These are phyloP conservation scores for Nephrotoma appendiculata DNA, from an alignment of 2,888 invertebrate species.

Conservation along the genomic window DNA sequence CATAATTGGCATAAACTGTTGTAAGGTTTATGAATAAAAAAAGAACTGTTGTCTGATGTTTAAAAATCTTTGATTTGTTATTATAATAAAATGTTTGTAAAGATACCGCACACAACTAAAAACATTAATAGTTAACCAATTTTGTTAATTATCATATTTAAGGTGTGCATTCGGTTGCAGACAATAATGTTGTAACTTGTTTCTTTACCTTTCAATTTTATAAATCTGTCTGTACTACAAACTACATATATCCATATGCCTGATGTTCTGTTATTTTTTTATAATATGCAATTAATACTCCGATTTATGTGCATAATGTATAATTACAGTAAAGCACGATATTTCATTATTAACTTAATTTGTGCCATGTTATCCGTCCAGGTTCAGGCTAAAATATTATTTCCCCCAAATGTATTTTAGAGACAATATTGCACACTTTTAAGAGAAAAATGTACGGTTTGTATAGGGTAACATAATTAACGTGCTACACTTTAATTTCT, in stretches of 20 bases:
- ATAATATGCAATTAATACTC: background rate
- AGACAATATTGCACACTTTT: too few species aligned
- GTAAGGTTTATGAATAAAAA: background rate
- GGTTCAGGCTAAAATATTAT: too few species aligned
- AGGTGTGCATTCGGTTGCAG: background rate
- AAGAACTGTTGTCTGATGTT: background rate
- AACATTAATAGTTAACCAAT: background rate
- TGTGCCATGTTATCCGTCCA: too few species aligned
- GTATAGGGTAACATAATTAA: too few species aligned
- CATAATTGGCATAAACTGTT: background rate
- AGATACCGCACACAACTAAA: background rate
- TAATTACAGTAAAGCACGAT: too few species aligned
- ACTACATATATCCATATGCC: background rate
- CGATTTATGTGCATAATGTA: background rate
- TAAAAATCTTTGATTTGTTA: background rate
- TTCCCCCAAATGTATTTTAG: too few species aligned
- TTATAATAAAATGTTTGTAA: background rate
- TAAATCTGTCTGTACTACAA: background rate
- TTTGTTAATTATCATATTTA: background rate
- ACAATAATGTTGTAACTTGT: background rate
- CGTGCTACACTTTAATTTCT: too few species aligned
- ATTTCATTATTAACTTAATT: too few species aligned
- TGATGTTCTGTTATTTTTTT: background rate
- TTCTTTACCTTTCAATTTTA: background rate
- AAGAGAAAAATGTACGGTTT: too few species aligned